Conservation (phyloP, 2,888 invertebrate genomes). For the Watsonalla cultraria region DNA sequence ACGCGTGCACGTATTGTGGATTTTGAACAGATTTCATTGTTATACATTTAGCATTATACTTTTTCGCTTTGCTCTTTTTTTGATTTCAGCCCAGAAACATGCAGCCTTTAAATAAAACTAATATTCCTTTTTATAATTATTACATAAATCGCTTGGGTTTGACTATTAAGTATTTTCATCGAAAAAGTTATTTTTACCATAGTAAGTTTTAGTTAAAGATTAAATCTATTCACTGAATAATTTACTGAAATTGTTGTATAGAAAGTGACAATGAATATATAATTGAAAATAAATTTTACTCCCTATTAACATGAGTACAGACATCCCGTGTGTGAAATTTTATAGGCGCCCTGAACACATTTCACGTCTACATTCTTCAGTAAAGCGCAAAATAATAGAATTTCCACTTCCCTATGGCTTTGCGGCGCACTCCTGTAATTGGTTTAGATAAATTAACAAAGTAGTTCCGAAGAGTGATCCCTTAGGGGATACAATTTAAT, state of each 20-base stretch:
- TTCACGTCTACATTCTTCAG: slow-evolving; percentile 31
- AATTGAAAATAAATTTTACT: too few species aligned
- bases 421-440: slow-evolving; percentile 66
- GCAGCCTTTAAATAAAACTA: neutral
- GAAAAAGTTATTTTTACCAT: too few species aligned
- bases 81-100: neutral
- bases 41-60: neutral
- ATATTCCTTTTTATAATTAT: neutral
- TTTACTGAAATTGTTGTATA: too few species aligned
- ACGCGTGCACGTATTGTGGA: slow-evolving; percentile 1
- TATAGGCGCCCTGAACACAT: slow-evolving; percentile 11
- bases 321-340: neutral
- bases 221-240: too few species aligned
- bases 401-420: slow-evolving; percentile 44
- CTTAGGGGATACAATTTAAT: slow-evolving; percentile 62
- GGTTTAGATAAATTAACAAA: slow-evolving; percentile 74
- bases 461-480: slow-evolving; percentile 68
- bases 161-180: too few species aligned
- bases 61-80: neutral
- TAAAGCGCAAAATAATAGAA: slow-evolving; percentile 59
- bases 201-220: too few species aligned
- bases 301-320: too few species aligned
- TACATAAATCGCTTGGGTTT: too few species aligned
- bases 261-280: too few species aligned
- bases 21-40: neutral